Percentiles rank a stretch among this genome's conserved stretches.
phyloP scores from a whole-genome alignment of 2,113 vertebrate species.

The Ondatra zibethicus region DNA sequence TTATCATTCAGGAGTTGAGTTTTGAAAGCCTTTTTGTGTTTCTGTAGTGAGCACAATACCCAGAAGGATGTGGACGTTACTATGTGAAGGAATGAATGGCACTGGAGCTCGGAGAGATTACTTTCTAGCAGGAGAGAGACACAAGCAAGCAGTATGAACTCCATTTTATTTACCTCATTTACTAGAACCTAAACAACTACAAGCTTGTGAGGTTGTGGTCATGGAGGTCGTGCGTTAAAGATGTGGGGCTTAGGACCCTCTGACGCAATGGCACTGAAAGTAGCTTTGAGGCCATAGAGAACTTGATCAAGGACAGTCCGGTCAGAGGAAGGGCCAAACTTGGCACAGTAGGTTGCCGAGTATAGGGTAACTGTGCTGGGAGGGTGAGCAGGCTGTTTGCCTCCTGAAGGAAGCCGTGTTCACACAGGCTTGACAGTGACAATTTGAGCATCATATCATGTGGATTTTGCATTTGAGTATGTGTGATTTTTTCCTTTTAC shows the following conservation, averaged over 20 bases:
- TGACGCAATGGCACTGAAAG: neutral
- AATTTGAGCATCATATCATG: neutral
- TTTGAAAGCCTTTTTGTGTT: neutral
- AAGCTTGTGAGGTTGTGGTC: neutral
- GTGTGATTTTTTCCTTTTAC: constrained; percentile 48
- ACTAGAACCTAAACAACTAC: neutral
- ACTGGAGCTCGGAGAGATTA: neutral
- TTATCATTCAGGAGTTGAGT: neutral
- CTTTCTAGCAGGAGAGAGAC: neutral
- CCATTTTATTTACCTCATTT: constrained; percentile 20
- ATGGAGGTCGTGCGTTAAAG: neutral
- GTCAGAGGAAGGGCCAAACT: neutral
- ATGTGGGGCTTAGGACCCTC: neutral
- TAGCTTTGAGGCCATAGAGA: neutral
- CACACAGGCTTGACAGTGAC: neutral
- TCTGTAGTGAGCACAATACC: neutral
- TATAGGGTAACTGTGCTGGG: too few relatives aligned
- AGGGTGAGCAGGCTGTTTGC: neutral
- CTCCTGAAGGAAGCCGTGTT: constrained; percentile 39
- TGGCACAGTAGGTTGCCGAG: neutral
- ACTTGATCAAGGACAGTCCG: neutral
- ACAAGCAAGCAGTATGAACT: neutral
- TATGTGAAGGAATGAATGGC: neutral
- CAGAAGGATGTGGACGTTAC: neutral
- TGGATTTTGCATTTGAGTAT: constrained; percentile 25